These are phyloP conservation scores for Staurois parvus DNA, from an alignment of 2,797 vertebrate species.

Conservation along the genomic window DNA sequence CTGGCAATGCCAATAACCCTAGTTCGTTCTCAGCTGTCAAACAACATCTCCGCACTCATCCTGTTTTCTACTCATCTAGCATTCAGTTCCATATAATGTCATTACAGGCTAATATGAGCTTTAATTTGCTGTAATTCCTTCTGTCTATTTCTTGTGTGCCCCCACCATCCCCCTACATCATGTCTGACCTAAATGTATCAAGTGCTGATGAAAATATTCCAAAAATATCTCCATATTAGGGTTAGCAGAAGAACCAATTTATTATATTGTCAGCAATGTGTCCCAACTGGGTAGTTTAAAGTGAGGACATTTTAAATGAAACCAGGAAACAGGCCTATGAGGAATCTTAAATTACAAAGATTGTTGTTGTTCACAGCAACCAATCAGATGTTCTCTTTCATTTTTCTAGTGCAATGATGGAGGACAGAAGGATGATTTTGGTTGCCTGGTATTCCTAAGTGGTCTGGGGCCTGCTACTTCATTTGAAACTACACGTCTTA, in stretches of 20 bases:
- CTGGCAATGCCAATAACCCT: too few relatives aligned
- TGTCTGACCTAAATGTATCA: conserved; percentile 36
- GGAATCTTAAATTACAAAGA: too few relatives aligned
- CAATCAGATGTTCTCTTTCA: too few relatives aligned
- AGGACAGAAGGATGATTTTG: too few relatives aligned
- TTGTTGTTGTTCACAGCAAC: too few relatives aligned
- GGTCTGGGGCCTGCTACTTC: too few relatives aligned
- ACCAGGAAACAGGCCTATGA: not conserved
- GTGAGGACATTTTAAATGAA: not conserved
- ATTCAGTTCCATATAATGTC: not conserved
- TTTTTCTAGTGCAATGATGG: too few relatives aligned
- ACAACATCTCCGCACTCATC: not conserved
- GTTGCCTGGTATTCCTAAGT: too few relatives aligned
- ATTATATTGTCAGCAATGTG: conserved; percentile 13
- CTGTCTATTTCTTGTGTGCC: not conserved
- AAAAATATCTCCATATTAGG: conserved; percentile 40
- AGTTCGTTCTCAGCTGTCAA: too few relatives aligned
- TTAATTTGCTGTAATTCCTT: not conserved
- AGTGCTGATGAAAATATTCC: conserved; percentile 22
- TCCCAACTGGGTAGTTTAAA: not conserved
- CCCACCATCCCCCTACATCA: not conserved
- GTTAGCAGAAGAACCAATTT: conserved; percentile 5
- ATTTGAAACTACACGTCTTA: too few relatives aligned
- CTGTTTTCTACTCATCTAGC: not conserved
- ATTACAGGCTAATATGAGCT: not conserved